Percentiles rank a stretch among this genome's conserved stretches.
These are phyloP conservation scores for Drosophila mimica DNA, from an alignment of 2,888 invertebrate genomes.

Conservation along the genomic window DNA sequence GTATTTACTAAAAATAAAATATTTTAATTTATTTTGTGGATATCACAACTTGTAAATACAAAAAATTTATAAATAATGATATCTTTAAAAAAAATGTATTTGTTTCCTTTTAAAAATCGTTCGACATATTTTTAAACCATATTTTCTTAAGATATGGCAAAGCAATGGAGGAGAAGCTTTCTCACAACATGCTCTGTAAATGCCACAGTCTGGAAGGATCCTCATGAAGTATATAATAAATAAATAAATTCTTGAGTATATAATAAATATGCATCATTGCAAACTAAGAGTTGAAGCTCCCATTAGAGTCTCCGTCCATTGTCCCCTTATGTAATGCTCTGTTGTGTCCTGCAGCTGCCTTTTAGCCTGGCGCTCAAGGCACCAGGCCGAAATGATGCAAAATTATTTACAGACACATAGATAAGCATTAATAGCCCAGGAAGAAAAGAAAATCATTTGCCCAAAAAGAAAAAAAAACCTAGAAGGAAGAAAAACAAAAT, in stretches of 20 bases:
- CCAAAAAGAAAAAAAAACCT: slow-evolving; percentile 31
- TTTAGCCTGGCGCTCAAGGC: slow-evolving; percentile 52
- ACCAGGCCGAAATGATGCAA: slow-evolving; percentile 69
- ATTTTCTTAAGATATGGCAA: neutral
- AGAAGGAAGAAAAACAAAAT: slow-evolving; percentile 22
- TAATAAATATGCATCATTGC: slow-evolving; percentile 20
- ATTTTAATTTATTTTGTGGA: neutral
- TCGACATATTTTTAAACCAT: neutral
- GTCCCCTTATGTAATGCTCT: slow-evolving; percentile 11
- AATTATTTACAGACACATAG: slow-evolving; percentile 59
- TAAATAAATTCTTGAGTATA: neutral
- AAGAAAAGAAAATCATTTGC: slow-evolving; percentile 63
- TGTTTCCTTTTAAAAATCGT: neutral
- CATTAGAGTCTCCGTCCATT: slow-evolving; percentile 26
- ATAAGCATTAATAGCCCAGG: slow-evolving; percentile 16
- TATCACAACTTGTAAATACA: neutral
- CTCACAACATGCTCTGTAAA: neutral
- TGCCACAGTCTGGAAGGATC: neutral
- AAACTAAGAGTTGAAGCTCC: slow-evolving; percentile 8
- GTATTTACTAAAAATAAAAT: neutral
- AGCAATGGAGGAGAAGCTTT: neutral
- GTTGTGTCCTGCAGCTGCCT: slow-evolving; percentile 48
- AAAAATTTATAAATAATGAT: neutral
- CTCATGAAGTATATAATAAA: neutral
- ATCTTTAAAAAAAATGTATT: neutral